Evolutionary conservation across 2,888 invertebrate species (phyloP).

Genomic region (Caenorhabditis sulstoni): DNA sequence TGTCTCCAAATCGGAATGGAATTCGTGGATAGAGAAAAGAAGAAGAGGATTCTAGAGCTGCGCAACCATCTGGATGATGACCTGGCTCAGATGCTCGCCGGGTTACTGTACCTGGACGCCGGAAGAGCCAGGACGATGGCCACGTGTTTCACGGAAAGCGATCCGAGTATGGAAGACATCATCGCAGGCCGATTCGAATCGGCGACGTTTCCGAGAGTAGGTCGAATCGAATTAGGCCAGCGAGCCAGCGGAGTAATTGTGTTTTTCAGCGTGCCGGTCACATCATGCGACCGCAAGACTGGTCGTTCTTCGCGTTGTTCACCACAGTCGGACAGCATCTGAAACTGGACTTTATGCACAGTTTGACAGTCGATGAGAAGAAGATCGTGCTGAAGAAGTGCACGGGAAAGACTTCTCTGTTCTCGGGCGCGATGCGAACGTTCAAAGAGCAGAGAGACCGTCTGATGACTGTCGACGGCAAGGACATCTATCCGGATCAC

Average conservation of each 20-base stretch:
- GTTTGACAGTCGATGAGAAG: conserved; percentile 3
- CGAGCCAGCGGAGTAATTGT: background rate
- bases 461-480: conserved; percentile 33
- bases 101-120: conserved; percentile 6
- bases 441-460: conserved; percentile 13
- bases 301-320: conserved; percentile 44
- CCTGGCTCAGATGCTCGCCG: background rate
- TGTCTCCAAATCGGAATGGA: conserved; percentile 24
- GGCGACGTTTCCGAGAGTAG: conserved; percentile 2
- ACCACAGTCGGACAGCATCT: conserved; percentile 23
- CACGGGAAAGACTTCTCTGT: conserved; percentile 19
- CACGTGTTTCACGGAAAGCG: conserved; percentile 8
- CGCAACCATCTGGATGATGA: background rate
- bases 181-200: no score
- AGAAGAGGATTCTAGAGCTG: conserved; percentile 8
- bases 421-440: conserved; percentile 32
- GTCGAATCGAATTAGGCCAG: background rate
- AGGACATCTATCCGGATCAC: conserved; percentile 40
- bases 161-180: conserved; percentile 10
- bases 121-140: background rate
- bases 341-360: conserved; percentile 23
- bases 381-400: conserved; percentile 16
- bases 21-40: conserved; percentile 5
- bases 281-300: conserved; percentile 20
- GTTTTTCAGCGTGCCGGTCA: conserved; percentile 12